Evolutionary conservation across 2,888 invertebrate genomes (phyloP).

Genomic region (Caenorhabditis afra): DNA sequence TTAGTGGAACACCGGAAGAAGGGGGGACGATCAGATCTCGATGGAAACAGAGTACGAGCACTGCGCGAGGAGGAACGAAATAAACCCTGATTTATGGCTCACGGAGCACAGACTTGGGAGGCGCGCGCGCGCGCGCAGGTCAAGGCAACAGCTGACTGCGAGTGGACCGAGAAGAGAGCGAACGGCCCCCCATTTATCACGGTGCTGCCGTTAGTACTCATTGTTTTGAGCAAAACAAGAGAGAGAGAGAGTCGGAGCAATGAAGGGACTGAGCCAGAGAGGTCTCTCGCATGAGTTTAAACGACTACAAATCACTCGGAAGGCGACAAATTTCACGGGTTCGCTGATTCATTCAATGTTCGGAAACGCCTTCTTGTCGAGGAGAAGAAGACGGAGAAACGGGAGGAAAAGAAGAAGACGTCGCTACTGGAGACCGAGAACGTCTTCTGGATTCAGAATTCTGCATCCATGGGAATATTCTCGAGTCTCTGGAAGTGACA

Average conservation of each 20-base stretch:
- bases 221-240: slow-evolving; percentile 21
- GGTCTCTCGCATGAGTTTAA: too few relatives aligned
- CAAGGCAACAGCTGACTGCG: slow-evolving; percentile 42
- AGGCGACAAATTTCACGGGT: slow-evolving; percentile 47
- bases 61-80: slow-evolving; percentile 24
- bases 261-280: too few relatives aligned
- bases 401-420: slow-evolving; percentile 15
- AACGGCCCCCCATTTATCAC: slow-evolving; percentile 37
- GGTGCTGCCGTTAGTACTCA: slow-evolving; percentile 9
- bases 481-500: not conserved
- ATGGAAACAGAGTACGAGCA: not conserved
- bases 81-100: slow-evolving; percentile 54
- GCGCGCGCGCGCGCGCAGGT: slow-evolving; percentile 30
- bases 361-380: not conserved
- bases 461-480: not conserved
- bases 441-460: slow-evolving; percentile 10
- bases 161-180: too few relatives aligned
- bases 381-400: not conserved
- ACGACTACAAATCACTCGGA: slow-evolving; percentile 31
- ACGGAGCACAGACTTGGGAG: slow-evolving; percentile 9
- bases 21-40: not conserved
- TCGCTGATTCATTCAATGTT: not conserved
- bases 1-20: not conserved
- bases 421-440: not conserved
- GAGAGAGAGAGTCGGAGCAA: not conserved